Evolutionary conservation across 53 echinoderm and acorn worm species (phyloP), one percentile per base, ranked within the genome.

Genomic region (Crossaster papposus): DNA sequence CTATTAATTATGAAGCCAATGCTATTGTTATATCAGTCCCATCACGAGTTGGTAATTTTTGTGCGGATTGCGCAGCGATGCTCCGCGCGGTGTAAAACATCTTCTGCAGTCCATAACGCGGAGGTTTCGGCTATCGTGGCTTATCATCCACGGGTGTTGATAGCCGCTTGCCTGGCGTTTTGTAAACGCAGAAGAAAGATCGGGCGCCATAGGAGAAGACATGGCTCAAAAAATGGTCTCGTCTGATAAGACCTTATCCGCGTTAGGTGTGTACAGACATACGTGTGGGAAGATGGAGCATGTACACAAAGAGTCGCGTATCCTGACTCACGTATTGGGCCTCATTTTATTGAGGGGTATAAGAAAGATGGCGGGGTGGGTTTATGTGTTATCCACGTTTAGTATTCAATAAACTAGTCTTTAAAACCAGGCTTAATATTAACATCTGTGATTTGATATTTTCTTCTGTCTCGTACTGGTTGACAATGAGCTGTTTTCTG

Each of bases 121-220:
- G 44, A 44, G 44, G 10, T 73, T 52, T 85, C 85, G 53, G 30
- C 85, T 53, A 63, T 23, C 36, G 36, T 1, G 87, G 87, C 77
- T 87, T 77, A 72, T 84, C 77, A 75, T 77, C 36, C 15, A 23
- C 22, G 62, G 87, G 87, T 87, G 87, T 77, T 87, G 87, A 87
- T 75, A 77, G 76, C 36, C 50, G 64, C 20, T 36, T 23, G 54
- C 87, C 87, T 18, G 87, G 75, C 36, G 87, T 76, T n/a, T 87
- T 87, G 87, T 18, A 18, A 52, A 50, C 32, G 84, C 70, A 30
- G 32, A 44, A 35, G 58, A 63, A 77, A 87, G 24, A 75, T 54
- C n/a, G 77, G 87, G 77, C 87, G 87, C 75, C 76, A 87, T 54
- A 14, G 55, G 33, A 54, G 58, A 63, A 54, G 87, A 76, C 62